Conservation (phyloP, 2,113 vertebrate genomes). For the Litocranius walleri region DNA sequence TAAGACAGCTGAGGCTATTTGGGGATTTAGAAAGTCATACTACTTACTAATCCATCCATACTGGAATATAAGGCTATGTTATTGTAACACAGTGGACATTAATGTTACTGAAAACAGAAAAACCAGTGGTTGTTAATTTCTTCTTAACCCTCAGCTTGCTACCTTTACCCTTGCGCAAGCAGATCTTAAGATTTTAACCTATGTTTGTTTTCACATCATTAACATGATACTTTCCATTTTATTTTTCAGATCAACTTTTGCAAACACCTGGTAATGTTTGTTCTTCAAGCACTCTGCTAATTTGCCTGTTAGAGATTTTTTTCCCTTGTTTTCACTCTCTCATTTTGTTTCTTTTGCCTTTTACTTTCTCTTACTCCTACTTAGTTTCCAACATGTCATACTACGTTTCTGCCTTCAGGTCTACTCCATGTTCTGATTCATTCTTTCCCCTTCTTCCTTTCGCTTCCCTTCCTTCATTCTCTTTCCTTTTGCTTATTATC, state of each 20-base stretch:
- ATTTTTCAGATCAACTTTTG: background rate
- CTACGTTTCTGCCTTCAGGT: background rate
- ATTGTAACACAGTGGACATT: background rate
- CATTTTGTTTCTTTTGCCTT: background rate
- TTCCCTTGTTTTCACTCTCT: background rate
- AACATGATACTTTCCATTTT: background rate
- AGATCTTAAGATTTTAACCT: background rate
- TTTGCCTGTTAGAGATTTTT: background rate
- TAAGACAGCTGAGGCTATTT: background rate
- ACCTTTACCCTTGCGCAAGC: background rate
- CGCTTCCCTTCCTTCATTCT: background rate
- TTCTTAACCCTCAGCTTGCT: background rate
- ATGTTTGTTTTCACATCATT: background rate
- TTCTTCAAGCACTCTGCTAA: background rate
- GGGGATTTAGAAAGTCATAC: background rate
- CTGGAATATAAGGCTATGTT: background rate
- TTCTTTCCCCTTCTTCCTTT: background rate
- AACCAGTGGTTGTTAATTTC: background rate
- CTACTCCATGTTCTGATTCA: background rate
- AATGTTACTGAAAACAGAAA: background rate
- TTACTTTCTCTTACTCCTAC: background rate
- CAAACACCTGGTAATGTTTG: background rate
- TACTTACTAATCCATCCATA: background rate
- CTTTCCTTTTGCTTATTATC: background rate
- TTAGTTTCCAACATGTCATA: background rate